Evolutionary conservation across 1,140 invertebrate species (phyloP).

Genomic region (Trinorchestia longiramus): DNA sequence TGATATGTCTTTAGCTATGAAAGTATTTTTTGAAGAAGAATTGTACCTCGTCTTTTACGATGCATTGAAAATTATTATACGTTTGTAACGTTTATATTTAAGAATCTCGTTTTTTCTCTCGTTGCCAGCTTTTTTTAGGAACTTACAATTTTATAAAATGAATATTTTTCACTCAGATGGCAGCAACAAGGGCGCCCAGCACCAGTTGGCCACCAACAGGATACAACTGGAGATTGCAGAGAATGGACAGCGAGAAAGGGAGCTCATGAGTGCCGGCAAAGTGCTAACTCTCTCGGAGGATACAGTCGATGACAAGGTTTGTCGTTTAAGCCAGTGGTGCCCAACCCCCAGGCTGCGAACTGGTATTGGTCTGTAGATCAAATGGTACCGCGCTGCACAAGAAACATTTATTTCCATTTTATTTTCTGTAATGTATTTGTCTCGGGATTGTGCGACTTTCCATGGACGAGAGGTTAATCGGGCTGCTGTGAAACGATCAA

Average conservation of each 20-base stretch:
- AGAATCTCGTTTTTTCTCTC: background rate
- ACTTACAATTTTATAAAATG: background rate
- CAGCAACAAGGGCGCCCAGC: slow-evolving; percentile 68
- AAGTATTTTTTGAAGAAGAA: background rate
- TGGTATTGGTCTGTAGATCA: too few relatives aligned
- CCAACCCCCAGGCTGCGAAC: too few relatives aligned
- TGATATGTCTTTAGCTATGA: background rate
- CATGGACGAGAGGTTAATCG: too few relatives aligned
- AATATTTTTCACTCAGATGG: background rate
- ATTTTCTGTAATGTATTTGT: too few relatives aligned
- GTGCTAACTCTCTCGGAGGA: slow-evolving; percentile 71
- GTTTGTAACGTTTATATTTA: background rate
- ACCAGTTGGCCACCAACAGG: slow-evolving; percentile 70
- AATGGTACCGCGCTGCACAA: too few relatives aligned
- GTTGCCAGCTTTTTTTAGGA: background rate
- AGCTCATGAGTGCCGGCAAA: slow-evolving; percentile 69
- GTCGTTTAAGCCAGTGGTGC: background rate
- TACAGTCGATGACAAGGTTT: slow-evolving; percentile 69
- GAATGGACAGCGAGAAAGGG: slow-evolving; percentile 70
- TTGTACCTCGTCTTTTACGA: background rate
- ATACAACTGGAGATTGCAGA: slow-evolving; percentile 72
- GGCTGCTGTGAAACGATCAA: too few relatives aligned
- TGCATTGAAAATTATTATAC: background rate
- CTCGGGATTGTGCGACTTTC: too few relatives aligned
- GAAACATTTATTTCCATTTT: too few relatives aligned